These are phyloP conservation scores for Halesus radiatus DNA, from an alignment of 1,140 invertebrate genomes.

Conservation along the genomic window DNA sequence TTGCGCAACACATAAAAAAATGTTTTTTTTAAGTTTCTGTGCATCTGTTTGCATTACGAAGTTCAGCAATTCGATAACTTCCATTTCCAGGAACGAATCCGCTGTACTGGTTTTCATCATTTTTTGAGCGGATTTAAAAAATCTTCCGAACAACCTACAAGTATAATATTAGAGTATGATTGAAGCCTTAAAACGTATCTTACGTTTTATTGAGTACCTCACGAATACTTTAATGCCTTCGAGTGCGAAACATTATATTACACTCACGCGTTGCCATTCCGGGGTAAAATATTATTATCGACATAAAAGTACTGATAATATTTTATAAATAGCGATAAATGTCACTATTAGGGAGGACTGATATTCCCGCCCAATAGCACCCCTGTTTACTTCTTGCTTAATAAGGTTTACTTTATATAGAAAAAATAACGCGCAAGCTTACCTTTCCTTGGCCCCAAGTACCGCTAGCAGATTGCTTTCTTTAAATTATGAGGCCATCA, in stretches of 20 bases:
- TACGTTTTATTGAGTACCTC: constrained; percentile 43
- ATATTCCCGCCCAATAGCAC: constrained; percentile 32
- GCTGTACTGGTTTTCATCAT: too few relatives aligned
- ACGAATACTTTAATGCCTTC: constrained; percentile 21
- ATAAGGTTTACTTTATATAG: constrained; percentile 43
- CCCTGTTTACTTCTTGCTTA: constrained; percentile 47
- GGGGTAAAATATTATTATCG: constrained; percentile 55
- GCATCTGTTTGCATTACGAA: too few relatives aligned
- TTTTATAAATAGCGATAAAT: constrained; percentile 55
- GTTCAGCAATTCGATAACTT: too few relatives aligned
- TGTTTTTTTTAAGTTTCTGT: too few relatives aligned
- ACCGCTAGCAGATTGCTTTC: constrained; percentile 13
- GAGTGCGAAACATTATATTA: constrained; percentile 18
- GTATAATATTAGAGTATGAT: constrained; percentile 27
- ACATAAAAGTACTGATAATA: constrained; percentile 52
- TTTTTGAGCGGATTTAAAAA: too few relatives aligned
- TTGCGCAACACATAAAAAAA: too few relatives aligned
- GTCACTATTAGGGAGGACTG: constrained; percentile 48
- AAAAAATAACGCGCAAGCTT: background rate
- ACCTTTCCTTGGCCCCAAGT: background rate
- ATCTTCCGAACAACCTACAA: too few relatives aligned
- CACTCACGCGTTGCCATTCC: constrained; percentile 16
- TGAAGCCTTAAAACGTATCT: constrained; percentile 48
- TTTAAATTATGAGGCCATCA: constrained; percentile 11
- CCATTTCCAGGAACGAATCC: too few relatives aligned